Evolutionary conservation across 2,113 vertebrate species (phyloP).

Genomic region (Haemorhous mexicanus): DNA sequence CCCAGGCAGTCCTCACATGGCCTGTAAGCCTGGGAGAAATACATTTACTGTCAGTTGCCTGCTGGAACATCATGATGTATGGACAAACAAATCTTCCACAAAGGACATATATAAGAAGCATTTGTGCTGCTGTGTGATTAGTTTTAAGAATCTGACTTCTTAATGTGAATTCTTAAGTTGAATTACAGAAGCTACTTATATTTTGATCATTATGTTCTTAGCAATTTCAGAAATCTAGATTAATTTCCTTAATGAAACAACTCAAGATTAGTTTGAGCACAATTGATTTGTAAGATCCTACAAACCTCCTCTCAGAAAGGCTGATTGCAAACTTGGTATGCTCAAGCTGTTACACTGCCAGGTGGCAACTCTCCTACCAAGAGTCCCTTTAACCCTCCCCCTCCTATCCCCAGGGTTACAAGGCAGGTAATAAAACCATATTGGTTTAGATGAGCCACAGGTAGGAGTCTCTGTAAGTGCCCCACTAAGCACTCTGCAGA

Average conservation of each 20-base stretch:
- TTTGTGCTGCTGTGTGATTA: neutral
- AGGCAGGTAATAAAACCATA: neutral
- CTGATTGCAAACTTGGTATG: neutral
- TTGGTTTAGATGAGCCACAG: neutral
- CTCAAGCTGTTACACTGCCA: neutral
- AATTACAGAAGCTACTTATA: neutral
- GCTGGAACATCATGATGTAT: neutral
- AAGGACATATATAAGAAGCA: neutral
- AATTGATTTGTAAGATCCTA: neutral
- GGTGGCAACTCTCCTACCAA: neutral
- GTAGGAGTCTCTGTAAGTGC: neutral
- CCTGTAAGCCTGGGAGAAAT: neutral
- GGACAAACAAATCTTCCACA: neutral
- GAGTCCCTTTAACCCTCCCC: neutral
- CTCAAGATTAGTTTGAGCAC: neutral
- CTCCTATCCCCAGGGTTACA: neutral
- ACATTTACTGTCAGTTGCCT: neutral
- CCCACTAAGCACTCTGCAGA: neutral
- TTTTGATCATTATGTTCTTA: neutral
- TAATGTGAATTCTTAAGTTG: neutral
- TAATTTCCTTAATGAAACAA: neutral
- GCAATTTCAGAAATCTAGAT: neutral
- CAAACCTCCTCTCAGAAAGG: neutral
- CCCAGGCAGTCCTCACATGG: neutral
- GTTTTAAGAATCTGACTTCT: neutral